A percentile compares a stretch with the other conserved stretches of the same genome.
Conservation (phyloP, 2,888 invertebrate genomes). For the Dascillus cervinus region DNA sequence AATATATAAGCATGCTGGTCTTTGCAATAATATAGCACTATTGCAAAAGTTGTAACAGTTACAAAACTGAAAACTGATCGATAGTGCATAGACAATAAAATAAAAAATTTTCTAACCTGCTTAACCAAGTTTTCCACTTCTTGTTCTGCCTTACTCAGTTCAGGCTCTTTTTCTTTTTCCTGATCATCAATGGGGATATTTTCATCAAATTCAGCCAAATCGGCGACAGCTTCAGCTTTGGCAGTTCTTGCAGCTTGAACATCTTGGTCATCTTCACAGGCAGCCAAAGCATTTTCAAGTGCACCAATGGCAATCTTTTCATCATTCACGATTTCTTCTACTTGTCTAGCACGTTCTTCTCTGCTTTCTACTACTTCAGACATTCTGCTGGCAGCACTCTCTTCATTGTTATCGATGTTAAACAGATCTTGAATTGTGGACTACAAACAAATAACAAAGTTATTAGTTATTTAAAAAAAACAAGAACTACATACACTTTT, state of each 20-base stretch:
- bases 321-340: slow-evolving; percentile 32
- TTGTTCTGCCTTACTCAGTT: slow-evolving; percentile 64
- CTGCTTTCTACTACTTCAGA: slow-evolving; percentile 50
- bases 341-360: slow-evolving; percentile 34
- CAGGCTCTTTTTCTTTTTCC: slow-evolving; percentile 43
- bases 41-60: slow-evolving; percentile 30
- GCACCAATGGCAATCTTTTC: slow-evolving; percentile 57
- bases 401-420: slow-evolving; percentile 61
- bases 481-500: slow-evolving; percentile 56
- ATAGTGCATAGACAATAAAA: slow-evolving; percentile 10
- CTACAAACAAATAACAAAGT: slow-evolving; percentile 38
- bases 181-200: slow-evolving; percentile 79
- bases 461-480: neutral
- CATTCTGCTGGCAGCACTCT: slow-evolving; percentile 51
- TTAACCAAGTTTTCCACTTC: slow-evolving; percentile 65
- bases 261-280: slow-evolving; percentile 93
- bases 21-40: slow-evolving; percentile 34
- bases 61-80: slow-evolving; percentile 11
- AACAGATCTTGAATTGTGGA: slow-evolving; percentile 92
- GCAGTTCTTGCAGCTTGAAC: slow-evolving; percentile 85
- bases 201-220: slow-evolving; percentile 94
- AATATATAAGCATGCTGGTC: slow-evolving; percentile 39
- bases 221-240: slow-evolving; percentile 81
- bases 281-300: slow-evolving; percentile 76
- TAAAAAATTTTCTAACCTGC: slow-evolving; percentile 46